Conservation (phyloP, 2,888 invertebrate species). For the Dicranocentrus wangi region DNA sequence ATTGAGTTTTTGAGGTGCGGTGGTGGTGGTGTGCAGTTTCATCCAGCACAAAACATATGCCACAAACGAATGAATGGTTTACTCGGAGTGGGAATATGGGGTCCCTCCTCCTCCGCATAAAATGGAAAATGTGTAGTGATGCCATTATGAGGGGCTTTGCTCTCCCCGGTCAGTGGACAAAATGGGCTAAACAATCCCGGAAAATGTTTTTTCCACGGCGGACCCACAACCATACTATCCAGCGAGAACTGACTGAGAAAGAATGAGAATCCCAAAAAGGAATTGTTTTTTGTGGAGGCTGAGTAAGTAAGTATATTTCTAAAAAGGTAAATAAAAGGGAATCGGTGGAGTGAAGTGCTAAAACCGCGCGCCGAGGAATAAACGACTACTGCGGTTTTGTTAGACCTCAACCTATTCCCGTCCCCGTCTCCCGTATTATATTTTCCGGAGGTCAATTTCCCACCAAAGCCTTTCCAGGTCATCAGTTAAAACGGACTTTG, state of each 20-base stretch:
- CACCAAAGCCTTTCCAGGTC: slow-evolving; percentile 10
- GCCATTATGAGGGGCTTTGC: too few relatives aligned
- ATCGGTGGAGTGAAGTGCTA: not conserved
- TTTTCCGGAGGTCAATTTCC: slow-evolving; percentile 29
- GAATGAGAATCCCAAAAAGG: not conserved
- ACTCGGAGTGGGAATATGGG: not conserved
- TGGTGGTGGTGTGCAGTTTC: too few relatives aligned
- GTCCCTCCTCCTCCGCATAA: slow-evolving; percentile 3
- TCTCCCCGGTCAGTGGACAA: too few relatives aligned
- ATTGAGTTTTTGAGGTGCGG: too few relatives aligned
- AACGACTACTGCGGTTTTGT: not conserved
- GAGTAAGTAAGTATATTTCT: not conserved
- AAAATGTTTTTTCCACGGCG: too few relatives aligned
- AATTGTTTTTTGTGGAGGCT: not conserved
- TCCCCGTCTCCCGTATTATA: not conserved
- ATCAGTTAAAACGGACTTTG: slow-evolving; percentile 21
- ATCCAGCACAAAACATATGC: too few relatives aligned
- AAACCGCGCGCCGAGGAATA: not conserved
- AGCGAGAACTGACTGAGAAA: too few relatives aligned
- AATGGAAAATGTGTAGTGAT: too few relatives aligned
- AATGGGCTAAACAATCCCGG: too few relatives aligned
- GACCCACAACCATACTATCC: too few relatives aligned
- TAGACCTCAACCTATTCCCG: not conserved
- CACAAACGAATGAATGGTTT: too few relatives aligned
- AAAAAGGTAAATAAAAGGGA: slow-evolving; percentile 10